Evolutionary conservation across 1,140 invertebrate genomes (phyloP).

Genomic region (Mesaphorura yosii): DNA sequence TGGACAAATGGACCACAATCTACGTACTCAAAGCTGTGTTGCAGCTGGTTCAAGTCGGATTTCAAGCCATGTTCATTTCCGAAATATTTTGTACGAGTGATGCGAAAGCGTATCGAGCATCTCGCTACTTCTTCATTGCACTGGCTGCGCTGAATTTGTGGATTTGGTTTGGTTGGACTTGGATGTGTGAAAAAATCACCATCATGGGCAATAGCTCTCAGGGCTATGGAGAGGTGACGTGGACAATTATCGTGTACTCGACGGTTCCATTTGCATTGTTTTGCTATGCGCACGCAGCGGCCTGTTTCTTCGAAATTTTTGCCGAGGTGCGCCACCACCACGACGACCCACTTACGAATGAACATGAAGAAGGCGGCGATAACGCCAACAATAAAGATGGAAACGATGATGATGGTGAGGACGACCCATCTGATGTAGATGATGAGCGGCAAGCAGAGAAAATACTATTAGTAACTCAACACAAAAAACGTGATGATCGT

Average conservation of each 20-base stretch:
- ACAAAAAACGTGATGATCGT: too few species aligned
- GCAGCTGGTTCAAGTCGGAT: not conserved
- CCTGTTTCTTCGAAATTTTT: not conserved
- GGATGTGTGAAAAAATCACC: not conserved
- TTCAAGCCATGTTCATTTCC: not conserved
- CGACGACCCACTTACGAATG: too few species aligned
- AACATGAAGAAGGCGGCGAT: too few species aligned
- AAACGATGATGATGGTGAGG: too few species aligned
- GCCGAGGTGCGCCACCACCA: not conserved
- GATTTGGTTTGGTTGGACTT: not conserved
- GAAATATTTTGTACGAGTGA: not conserved
- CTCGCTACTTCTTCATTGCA: not conserved
- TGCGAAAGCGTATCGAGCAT: not conserved
- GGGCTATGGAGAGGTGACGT: not conserved
- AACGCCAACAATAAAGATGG: too few species aligned
- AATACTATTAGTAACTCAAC: too few species aligned
- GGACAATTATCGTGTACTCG: not conserved
- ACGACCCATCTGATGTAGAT: too few species aligned
- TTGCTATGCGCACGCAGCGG: not conserved
- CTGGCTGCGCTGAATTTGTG: not conserved
- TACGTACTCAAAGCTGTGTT: not conserved
- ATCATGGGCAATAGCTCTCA: not conserved
- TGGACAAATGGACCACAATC: not conserved
- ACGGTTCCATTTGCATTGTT: slow-evolving; percentile 1
- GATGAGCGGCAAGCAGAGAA: too few species aligned